Evolutionary conservation across 2,888 invertebrate species (phyloP), one percentile per base, ranked within the genome.

Genomic region (Chalcis sispes): DNA sequence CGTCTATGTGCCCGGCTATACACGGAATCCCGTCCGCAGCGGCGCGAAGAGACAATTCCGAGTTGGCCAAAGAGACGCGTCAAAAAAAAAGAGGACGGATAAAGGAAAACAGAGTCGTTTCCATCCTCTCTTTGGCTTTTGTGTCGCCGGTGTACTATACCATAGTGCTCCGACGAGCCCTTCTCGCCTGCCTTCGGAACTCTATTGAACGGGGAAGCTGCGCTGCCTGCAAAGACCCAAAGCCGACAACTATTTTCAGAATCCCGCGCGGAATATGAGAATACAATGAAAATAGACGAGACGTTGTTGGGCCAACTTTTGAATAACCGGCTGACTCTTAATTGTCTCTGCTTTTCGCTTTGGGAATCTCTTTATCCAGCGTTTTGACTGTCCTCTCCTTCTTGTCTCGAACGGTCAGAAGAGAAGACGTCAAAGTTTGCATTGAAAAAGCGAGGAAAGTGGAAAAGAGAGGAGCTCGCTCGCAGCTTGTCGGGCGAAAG

Each of bases 261-360:
- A 36, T 42, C 42, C 25, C 52, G 48, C 69, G 48, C 18, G 20
- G 29, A 2, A 20, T 4, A 20, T 27, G 13, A 18, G 42, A 18
- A 56, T 58, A 72, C 61, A 73, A 73, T 66, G 52, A 18, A 29
- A 18, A n/a, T 61, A 52, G 52, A 42, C 52, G 66, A 7, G 32
- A 56, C 52, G 36, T 61, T 76, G 79, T 79, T 79, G 79, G 74
- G 72, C 72, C 77, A 78, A 81, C 79, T 78, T 64, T 29, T 66
- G 71, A 72, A 66, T 65, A 69, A 70, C 64, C 32, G 29, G 66
- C 69, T 64, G 71, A 65, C 72, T 72, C 72, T 69, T 77, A 77
- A 77, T 77, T 77, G 69, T 77, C 61, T 46, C 62, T 18, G 66
- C 62, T 67, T 54, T 66, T 72, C 76, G 61, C 67, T 32, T 62